phyloP scores from a whole-genome alignment of 2,797 vertebrate species.

The Ara ararauna region DNA sequence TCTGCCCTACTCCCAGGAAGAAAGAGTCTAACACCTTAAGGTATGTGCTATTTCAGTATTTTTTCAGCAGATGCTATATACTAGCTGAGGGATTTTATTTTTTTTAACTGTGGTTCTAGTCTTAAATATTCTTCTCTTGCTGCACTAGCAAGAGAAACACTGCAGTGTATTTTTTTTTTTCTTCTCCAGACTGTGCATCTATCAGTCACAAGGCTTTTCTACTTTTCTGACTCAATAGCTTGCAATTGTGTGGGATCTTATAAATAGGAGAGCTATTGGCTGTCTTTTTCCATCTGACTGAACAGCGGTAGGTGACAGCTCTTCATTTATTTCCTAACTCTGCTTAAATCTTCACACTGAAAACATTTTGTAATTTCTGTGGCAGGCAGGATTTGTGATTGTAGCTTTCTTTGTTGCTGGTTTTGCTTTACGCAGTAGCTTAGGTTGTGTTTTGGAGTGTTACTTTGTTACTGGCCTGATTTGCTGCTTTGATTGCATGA shows the following conservation, averaged over 20 bases:
- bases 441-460: background rate
- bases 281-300: background rate
- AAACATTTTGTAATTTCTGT: background rate
- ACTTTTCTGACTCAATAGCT: slow-evolving; percentile 71
- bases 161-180: background rate
- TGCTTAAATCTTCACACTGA: background rate
- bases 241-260: slow-evolving; percentile 56
- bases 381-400: background rate
- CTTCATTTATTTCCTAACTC: background rate
- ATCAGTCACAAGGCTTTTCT: slow-evolving; percentile 8
- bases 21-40: background rate
- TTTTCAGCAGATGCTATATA: background rate
- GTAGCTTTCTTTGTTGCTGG: background rate
- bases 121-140: background rate
- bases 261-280: slow-evolving; percentile 18
- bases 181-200: background rate
- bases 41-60: background rate
- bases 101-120: background rate
- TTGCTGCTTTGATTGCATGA: background rate
- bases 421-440: background rate
- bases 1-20: background rate
- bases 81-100: background rate
- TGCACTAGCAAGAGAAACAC: background rate
- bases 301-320: background rate
- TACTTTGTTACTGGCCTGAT: background rate